Percentiles rank a stretch among this genome's conserved stretches.
Evolutionary conservation across 2,113 vertebrate genomes (phyloP).

Genomic region (Cephalopholis sonnerati): DNA sequence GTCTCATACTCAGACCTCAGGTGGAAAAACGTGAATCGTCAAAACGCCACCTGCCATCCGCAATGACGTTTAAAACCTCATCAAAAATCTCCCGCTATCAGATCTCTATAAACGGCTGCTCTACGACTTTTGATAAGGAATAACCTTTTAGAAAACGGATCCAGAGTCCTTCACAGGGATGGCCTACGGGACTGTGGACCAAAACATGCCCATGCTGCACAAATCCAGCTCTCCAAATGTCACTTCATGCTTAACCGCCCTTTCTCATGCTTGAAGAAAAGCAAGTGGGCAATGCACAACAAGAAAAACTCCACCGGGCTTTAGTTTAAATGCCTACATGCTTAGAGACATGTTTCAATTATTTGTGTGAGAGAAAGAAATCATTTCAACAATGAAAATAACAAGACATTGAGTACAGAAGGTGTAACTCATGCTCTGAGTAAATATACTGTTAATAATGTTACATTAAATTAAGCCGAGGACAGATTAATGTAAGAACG

Average conservation of each 20-base stretch:
- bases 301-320: conserved; percentile 48
- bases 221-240: conserved; percentile 81
- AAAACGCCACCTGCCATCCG: conserved; percentile 38
- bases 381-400: neutral
- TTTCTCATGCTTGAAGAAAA: conserved; percentile 76
- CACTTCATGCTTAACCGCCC: conserved; percentile 81
- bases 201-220: conserved; percentile 70
- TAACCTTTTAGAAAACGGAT: conserved; percentile 74
- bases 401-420: neutral
- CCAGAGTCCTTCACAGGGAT: conserved; percentile 63
- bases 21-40: conserved; percentile 14
- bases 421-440: neutral
- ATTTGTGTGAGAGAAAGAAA: conserved; percentile 43
- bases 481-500: conserved; percentile 13
- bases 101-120: conserved; percentile 57
- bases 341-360: conserved; percentile 61
- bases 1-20: conserved; percentile 12
- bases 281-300: conserved; percentile 66
- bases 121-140: conserved; percentile 65
- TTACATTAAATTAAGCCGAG: conserved; percentile 17
- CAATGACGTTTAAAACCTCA: conserved; percentile 50
- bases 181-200: conserved; percentile 69
- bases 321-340: conserved; percentile 73
- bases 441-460: conserved; percentile 13
- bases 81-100: conserved; percentile 38